phyloP scores from a whole-genome alignment of 1,140 invertebrate species.

The Latrodectus geometricus region DNA sequence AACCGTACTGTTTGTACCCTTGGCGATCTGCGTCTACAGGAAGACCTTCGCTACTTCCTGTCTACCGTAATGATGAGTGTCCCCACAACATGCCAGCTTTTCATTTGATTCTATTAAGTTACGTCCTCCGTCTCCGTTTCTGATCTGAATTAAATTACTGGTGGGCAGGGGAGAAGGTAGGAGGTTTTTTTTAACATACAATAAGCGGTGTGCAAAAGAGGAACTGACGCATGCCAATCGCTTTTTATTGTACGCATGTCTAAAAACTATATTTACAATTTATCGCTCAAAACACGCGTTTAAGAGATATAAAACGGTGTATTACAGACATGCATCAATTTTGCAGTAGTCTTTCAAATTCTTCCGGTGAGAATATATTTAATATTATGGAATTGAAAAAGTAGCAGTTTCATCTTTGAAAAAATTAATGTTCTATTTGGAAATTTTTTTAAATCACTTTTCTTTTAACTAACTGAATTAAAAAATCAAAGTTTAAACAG shows the following conservation, averaged over 20 bases:
- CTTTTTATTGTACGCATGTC: background rate
- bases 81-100: background rate
- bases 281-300: too few relatives aligned
- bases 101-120: conserved; percentile 11
- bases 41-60: conserved; percentile 16
- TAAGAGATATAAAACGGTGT: too few relatives aligned
- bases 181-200: conserved; percentile 3
- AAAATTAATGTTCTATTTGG: too few relatives aligned
- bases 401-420: too few relatives aligned
- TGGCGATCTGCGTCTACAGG: background rate
- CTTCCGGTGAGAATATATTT: too few relatives aligned
- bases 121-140: background rate
- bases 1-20: background rate
- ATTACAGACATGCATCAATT: too few relatives aligned
- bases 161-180: background rate
- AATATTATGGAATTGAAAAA: too few relatives aligned
- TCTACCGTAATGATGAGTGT: background rate
- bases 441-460: too few relatives aligned
- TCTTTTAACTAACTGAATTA: too few relatives aligned
- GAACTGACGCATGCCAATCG: background rate
- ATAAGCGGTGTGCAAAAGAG: background rate
- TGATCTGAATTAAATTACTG: conserved; percentile 8
- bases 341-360: too few relatives aligned
- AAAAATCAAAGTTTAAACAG: too few relatives aligned
- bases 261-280: too few relatives aligned